Percentiles rank a stretch among this genome's conserved stretches.
phyloP scores from a whole-genome alignment of 2,888 invertebrate species.

The Apeira syringaria region DNA sequence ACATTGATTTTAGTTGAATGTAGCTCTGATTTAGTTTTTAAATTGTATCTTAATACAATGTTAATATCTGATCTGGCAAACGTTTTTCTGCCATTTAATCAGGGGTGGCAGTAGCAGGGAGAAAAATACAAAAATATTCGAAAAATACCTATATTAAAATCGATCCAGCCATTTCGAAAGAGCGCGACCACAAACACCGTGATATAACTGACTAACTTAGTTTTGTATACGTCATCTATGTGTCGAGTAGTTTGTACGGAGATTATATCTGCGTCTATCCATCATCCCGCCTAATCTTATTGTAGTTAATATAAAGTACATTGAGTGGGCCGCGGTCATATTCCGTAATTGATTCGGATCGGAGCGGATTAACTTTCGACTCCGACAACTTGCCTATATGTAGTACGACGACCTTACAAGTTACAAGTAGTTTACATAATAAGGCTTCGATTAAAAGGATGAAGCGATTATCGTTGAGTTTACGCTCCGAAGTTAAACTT shows the following conservation, averaged over 20 bases:
- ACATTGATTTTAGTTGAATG: no score
- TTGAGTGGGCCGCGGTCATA: constrained; percentile 43
- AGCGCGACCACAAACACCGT: no score
- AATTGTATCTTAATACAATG: no score
- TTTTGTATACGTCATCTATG: constrained; percentile 41
- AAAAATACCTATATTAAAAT: no score
- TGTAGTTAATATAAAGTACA: constrained; percentile 52
- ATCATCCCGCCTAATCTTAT: constrained; percentile 64
- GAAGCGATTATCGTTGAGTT: constrained; percentile 57
- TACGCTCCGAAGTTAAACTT: constrained; percentile 47
- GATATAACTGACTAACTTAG: no score
- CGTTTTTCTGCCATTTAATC: no score
- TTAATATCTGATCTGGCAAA: no score
- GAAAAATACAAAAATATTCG: no score
- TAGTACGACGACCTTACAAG: constrained; percentile 62
- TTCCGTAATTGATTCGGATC: constrained; percentile 70
- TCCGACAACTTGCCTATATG: constrained; percentile 48
- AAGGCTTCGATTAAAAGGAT: constrained; percentile 77
- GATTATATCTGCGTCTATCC: constrained; percentile 56
- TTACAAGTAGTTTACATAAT: constrained; percentile 55
- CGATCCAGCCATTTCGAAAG: no score
- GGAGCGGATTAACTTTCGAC: constrained; percentile 63
- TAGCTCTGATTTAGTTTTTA: no score
- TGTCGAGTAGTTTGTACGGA: constrained; percentile 53
- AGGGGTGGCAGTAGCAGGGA: no score